Percentiles rank a stretch among this genome's conserved stretches.
Conservation (phyloP, 1,140 invertebrate genomes). For the Carcinoscorpius rotundicauda region DNA sequence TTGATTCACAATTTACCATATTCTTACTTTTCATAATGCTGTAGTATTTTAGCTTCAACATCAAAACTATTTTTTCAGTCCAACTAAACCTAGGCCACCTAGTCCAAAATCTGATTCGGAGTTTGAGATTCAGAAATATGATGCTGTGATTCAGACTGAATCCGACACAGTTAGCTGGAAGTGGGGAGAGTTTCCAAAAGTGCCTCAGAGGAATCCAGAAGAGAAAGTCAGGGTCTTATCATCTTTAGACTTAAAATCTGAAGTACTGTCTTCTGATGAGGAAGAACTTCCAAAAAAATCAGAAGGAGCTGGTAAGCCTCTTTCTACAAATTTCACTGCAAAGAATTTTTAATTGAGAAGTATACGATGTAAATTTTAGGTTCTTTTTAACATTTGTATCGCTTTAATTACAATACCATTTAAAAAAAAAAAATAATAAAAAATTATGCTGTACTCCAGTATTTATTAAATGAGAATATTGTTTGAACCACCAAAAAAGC, state of each 20-base stretch:
- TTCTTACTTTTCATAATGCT: too few relatives aligned
- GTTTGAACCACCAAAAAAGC: too few relatives aligned
- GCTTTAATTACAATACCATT: too few relatives aligned
- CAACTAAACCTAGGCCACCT: slow-evolving; percentile 51
- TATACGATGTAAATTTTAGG: too few relatives aligned
- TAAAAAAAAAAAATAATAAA: too few relatives aligned
- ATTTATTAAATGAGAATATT: too few relatives aligned
- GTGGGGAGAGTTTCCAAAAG: slow-evolving; percentile 84
- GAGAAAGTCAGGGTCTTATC: neutral
- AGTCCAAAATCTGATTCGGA: slow-evolving; percentile 89
- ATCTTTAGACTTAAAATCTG: slow-evolving; percentile 2
- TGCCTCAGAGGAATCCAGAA: neutral
- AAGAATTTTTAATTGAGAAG: too few relatives aligned
- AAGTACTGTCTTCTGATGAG: slow-evolving; percentile 23
- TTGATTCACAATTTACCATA: too few relatives aligned
- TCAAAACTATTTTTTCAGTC: slow-evolving; percentile 33
- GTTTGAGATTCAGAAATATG: slow-evolving; percentile 48
- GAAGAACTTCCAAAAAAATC: slow-evolving; percentile 19
- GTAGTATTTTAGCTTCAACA: too few relatives aligned
- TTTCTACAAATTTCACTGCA: too few relatives aligned
- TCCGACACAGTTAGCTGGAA: slow-evolving; percentile 51
- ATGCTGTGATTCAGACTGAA: slow-evolving; percentile 24
- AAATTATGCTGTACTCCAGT: too few relatives aligned
- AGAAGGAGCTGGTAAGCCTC: slow-evolving; percentile 11
- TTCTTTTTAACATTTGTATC: too few relatives aligned